A percentile compares a stretch with the other conserved stretches of the same genome.
Conservation (phyloP, 2,797 vertebrate genomes). For the Nyctibius grandis region DNA sequence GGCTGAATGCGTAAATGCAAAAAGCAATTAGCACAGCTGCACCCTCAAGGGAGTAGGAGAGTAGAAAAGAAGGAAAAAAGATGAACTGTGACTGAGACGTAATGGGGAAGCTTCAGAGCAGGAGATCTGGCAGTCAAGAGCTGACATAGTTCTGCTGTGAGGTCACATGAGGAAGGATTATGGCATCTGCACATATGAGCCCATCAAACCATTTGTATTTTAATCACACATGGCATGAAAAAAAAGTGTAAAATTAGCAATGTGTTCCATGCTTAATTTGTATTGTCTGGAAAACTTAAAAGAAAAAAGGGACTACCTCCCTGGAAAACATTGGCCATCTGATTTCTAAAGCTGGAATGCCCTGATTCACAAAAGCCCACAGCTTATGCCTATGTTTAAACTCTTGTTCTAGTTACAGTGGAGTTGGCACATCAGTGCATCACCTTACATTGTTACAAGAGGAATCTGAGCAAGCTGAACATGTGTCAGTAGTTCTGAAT, state of each 20-base stretch:
- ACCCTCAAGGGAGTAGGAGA: neutral
- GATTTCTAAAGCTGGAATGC: neutral
- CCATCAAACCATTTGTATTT: neutral
- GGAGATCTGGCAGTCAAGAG: neutral
- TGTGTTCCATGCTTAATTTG: neutral
- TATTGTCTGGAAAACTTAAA: neutral
- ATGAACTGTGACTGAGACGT: neutral
- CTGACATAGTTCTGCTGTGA: conserved; percentile 13
- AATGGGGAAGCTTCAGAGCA: neutral
- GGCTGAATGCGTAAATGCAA: neutral
- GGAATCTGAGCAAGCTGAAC: neutral
- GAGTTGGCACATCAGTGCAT: neutral
- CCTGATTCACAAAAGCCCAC: neutral
- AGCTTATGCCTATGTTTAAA: neutral
- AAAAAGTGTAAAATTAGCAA: neutral
- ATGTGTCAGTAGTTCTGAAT: neutral
- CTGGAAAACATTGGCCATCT: neutral
- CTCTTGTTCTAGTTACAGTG: neutral
- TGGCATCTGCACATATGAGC: neutral
- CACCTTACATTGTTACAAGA: neutral
- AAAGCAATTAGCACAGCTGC: neutral
- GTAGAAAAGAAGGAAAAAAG: neutral
- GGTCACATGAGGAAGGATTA: neutral
- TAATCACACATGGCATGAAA: neutral
- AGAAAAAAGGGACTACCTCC: neutral